Conservation (phyloP, 2,888 invertebrate genomes). For the Drosophila incognita region DNA sequence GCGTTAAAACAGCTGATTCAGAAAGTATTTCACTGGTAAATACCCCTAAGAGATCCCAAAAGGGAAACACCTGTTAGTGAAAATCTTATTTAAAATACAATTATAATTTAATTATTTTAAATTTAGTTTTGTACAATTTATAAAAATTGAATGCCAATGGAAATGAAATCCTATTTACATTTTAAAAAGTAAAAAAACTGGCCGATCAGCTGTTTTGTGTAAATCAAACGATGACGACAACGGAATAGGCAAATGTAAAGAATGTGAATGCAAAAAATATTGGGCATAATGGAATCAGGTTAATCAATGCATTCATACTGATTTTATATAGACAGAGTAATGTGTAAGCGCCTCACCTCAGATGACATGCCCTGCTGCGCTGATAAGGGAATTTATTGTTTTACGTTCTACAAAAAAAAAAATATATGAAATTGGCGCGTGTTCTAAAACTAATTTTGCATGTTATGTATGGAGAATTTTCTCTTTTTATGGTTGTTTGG, state of each 20-base stretch:
- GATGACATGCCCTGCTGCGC: not conserved
- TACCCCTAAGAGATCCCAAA: no score
- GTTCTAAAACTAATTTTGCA: constrained; percentile 27
- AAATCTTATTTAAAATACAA: not conserved
- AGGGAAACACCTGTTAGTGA: no score
- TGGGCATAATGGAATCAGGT: not conserved
- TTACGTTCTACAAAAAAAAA: constrained; percentile 1
- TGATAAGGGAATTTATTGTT: not conserved
- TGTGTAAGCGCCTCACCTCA: constrained; percentile 3
- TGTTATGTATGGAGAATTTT: constrained; percentile 11
- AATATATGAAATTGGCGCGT: constrained; percentile 13
- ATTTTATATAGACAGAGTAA: not conserved
- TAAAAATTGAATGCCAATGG: not conserved
- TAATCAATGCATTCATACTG: not conserved
- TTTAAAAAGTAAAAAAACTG: no score
- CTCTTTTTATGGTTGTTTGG: constrained; percentile 4
- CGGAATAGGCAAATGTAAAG: not conserved
- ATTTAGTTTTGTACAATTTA: not conserved
- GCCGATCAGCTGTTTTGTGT: not conserved
- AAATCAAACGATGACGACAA: not conserved
- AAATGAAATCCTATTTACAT: not conserved
- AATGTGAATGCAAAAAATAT: not conserved
- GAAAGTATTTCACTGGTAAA: no score
- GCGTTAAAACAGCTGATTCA: not conserved
- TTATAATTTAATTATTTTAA: not conserved